Base-by-base conservation (phyloP, 2,113 vertebrate genomes). In the Hydrolagus affinis region DNA sequence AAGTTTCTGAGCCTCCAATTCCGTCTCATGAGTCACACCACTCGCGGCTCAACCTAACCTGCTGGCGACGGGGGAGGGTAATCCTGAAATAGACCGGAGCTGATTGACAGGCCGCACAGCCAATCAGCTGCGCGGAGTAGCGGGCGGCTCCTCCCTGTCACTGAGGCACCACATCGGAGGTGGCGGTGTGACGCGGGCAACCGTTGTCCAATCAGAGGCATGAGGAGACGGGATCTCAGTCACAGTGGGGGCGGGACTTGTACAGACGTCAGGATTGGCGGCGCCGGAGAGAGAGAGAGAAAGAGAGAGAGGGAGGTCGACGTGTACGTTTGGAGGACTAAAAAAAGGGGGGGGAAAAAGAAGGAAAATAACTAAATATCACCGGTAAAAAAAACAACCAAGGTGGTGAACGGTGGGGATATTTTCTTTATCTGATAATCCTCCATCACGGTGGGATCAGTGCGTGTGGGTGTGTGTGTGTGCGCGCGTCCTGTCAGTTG, bases 21-120 rank as follows among this genome's bases (percentile, higher is more conserved):
- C 78, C 78, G 32, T 1, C 25, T 28, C 3, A 83, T 83, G 78
- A 83, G 60, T 83, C 78, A 83, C 62, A 83, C 62, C 74, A 8
- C 32, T 21, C 44, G 19, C 73, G 9, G 60, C 2, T 17, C 78
- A 68, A 9, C 78, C 78, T 11, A 80, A 30, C 78, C 19, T 68
- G 28, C 23, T 66, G 0, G 15, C 77, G 17, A 1, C 2, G 44
- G 44, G 44, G 78, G 12, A 11, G 25, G 21, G 17, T 32, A 8
- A 19, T 19, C 11, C 21, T 66, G 0, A 66, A 80, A 62, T 28
- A n/a, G n/a, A 44, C 44, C 7, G 7, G 8, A 3, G 25, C 64
- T 66, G 78, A 83, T 17, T 17, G 78, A 66, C 78, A 32, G 28
- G 4, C 0, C 17, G 1, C 15, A 19, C 9, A 28, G 44, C 78